A percentile compares a stretch with the other conserved stretches of the same genome.
These are phyloP conservation scores for Dendrocincla tyrannina DNA, from an alignment of 2,797 vertebrate species.

Conservation along the genomic window DNA sequence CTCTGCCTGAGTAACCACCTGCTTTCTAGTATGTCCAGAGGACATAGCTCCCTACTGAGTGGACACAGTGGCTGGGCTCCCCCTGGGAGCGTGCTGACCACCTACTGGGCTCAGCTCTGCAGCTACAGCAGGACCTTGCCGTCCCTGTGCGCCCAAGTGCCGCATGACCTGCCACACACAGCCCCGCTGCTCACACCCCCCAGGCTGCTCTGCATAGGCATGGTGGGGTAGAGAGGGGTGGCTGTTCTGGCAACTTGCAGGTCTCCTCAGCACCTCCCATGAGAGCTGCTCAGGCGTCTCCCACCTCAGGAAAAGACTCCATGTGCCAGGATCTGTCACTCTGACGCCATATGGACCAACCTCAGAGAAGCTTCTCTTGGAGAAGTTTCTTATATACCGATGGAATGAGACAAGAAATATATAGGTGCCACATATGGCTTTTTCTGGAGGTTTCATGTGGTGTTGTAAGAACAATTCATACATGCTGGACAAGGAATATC, in stretches of 20 bases:
- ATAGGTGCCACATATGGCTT: background rate
- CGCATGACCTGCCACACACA: rapidly evolving
- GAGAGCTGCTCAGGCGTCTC: background rate
- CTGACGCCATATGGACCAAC: background rate
- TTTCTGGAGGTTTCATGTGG: background rate
- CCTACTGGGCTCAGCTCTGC: background rate
- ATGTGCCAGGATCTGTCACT: background rate
- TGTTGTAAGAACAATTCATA: background rate
- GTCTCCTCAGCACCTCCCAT: background rate
- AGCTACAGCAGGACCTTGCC: background rate
- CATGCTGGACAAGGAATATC: background rate
- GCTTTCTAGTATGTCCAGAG: background rate
- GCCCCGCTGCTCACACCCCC: background rate
- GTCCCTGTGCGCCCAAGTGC: rapidly evolving
- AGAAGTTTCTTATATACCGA: background rate
- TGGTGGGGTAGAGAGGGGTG: background rate
- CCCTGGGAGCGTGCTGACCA: background rate
- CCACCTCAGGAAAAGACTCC: background rate
- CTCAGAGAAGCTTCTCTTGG: background rate
- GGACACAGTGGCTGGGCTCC: rapidly evolving
- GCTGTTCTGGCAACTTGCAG: background rate
- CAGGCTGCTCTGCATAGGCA: background rate
- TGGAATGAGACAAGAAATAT: background rate
- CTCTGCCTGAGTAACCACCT: background rate
- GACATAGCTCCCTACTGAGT: background rate